Conservation (phyloP, 2,113 vertebrate species). For the Solea senegalensis region DNA sequence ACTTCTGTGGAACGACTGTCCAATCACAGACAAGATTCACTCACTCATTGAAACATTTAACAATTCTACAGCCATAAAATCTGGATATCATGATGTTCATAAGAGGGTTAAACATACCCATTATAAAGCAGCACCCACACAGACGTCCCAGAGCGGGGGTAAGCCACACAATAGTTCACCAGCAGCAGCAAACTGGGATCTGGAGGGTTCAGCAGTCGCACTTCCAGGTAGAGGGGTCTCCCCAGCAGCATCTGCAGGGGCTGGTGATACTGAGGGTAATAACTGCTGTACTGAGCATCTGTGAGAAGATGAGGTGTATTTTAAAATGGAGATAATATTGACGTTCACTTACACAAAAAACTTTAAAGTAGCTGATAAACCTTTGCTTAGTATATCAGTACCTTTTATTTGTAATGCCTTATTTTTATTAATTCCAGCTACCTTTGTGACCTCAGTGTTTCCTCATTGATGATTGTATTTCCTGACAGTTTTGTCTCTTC, state of each 20-base stretch:
- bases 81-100: neutral
- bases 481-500: too few species aligned
- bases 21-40: too few species aligned
- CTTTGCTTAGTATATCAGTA: too few species aligned
- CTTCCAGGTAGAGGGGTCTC: conserved; percentile 80
- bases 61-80: too few species aligned
- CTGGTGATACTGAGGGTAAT: conserved; percentile 80
- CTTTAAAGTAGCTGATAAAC: neutral
- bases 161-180: conserved; percentile 83
- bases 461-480: too few species aligned
- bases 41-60: too few species aligned
- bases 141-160: conserved; percentile 79
- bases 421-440: too few species aligned
- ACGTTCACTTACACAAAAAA: too few species aligned
- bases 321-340: too few species aligned
- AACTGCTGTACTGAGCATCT: conserved; percentile 77
- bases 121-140: conserved; percentile 83
- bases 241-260: conserved; percentile 79
- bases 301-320: neutral
- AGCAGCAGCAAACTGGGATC: conserved; percentile 77
- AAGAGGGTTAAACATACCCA: conserved; percentile 62
- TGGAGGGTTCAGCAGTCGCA: conserved; percentile 77
- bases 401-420: too few species aligned
- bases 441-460: too few species aligned
- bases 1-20: too few species aligned